A percentile compares a stretch with the other conserved stretches of the same genome.
Conservation (phyloP, 2,113 vertebrate genomes). For the Anseranas semipalmata region DNA sequence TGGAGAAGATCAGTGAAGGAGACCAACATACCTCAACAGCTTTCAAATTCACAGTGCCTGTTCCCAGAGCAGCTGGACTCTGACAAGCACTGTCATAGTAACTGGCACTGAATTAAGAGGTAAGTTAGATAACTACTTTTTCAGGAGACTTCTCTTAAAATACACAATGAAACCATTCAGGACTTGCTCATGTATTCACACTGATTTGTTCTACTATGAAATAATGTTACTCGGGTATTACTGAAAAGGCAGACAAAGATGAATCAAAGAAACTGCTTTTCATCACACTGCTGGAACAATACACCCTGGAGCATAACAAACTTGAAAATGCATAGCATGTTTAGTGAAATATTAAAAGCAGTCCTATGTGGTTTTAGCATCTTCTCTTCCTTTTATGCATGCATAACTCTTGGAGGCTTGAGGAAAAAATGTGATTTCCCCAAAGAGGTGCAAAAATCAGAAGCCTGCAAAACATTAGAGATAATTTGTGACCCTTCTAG, state of each 20-base stretch:
- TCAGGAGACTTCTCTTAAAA: neutral
- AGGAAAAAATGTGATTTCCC: neutral
- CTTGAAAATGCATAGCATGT: neutral
- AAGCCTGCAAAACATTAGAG: neutral
- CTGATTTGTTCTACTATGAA: neutral
- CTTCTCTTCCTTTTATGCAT: neutral
- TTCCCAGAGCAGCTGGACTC: neutral
- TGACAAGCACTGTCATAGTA: neutral
- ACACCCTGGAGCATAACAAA: neutral
- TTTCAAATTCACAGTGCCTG: neutral
- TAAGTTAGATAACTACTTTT: neutral
- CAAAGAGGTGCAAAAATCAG: neutral
- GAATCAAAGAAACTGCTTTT: constrained; percentile 33
- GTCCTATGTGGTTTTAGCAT: neutral
- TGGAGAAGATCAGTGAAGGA: neutral
- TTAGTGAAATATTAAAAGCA: neutral
- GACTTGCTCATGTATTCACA: neutral
- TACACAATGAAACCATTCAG: neutral
- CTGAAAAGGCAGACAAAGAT: neutral
- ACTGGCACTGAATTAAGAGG: neutral
- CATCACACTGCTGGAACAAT: neutral
- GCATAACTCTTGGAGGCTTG: neutral
- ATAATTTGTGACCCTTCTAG: neutral
- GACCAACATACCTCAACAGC: neutral
- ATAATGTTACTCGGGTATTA: neutral